Evolutionary conservation across 2,113 vertebrate species (phyloP).

Genomic region (Alectura lathami): DNA sequence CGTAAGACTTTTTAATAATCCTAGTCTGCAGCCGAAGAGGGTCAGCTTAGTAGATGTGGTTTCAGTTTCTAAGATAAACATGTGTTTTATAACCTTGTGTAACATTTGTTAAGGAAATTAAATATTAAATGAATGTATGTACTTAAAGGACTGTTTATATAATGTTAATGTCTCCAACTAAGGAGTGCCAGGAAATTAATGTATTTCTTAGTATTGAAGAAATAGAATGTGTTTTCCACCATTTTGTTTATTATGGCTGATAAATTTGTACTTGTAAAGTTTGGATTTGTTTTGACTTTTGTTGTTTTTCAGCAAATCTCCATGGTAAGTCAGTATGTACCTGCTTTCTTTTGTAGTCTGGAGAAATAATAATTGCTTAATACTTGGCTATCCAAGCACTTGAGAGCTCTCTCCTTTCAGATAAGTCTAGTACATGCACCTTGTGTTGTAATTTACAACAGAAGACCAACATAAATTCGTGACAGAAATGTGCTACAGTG

Average conservation of each 20-base stretch:
- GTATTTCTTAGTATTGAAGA: slow-evolving; percentile 41
- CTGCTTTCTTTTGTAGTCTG: neutral
- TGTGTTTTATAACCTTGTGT: slow-evolving; percentile 26
- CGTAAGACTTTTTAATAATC: neutral
- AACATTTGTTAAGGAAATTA: slow-evolving; percentile 50
- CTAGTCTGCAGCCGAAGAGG: neutral
- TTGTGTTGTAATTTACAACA: neutral
- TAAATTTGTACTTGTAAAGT: slow-evolving; percentile 34
- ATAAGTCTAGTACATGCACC: neutral
- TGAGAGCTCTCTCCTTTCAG: neutral
- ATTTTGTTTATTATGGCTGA: slow-evolving; percentile 59
- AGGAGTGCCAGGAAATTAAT: slow-evolving; percentile 59
- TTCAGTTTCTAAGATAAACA: slow-evolving; percentile 61
- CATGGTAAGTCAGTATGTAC: slow-evolving; percentile 20
- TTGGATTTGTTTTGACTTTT: slow-evolving; percentile 58
- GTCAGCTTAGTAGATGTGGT: slow-evolving; percentile 3
- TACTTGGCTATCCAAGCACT: slow-evolving; percentile 3
- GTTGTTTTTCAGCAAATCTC: slow-evolving; percentile 57
- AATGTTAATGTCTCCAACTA: slow-evolving; percentile 6
- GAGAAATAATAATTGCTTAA: slow-evolving; percentile 1
- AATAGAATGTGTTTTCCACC: slow-evolving; percentile 55
- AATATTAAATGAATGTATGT: slow-evolving; percentile 57
- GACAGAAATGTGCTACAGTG: neutral
- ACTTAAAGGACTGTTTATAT: slow-evolving; percentile 48
- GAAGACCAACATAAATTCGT: neutral